Percentiles rank a stretch among this genome's conserved stretches.
Evolutionary conservation across 2,888 invertebrate species (phyloP).

Genomic region (Coronaproctus castanopsis): DNA sequence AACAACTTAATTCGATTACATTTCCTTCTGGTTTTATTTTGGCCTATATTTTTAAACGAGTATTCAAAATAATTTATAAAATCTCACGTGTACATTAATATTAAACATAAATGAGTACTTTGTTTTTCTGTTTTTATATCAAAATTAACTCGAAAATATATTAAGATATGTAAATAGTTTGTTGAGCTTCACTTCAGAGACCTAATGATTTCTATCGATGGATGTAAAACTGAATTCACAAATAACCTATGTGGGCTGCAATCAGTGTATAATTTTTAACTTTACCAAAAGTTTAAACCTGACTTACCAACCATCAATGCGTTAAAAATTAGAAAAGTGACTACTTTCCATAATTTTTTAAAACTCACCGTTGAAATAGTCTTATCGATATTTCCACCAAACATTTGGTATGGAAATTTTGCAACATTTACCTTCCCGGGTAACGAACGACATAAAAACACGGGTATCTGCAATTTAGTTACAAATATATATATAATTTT

Average conservation of each 20-base stretch:
- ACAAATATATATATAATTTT: no score
- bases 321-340: no score
- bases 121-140: no score
- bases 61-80: neutral
- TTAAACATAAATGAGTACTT: no score
- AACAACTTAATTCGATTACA: neutral
- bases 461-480: neutral
- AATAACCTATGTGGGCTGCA: no score
- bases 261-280: no score
- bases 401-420: neutral
- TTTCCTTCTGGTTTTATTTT: neutral
- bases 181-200: no score
- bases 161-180: no score
- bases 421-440: neutral
- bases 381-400: neutral
- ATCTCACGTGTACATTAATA: neutral
- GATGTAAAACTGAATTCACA: neutral
- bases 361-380: neutral
- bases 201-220: neutral
- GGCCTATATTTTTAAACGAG: neutral
- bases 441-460: neutral
- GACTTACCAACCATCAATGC: no score
- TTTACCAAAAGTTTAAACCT: no score
- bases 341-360: no score
- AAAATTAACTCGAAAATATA: no score